These are phyloP conservation scores for Drosophila gaucha DNA, from an alignment of 2,888 invertebrate species.

Conservation along the genomic window DNA sequence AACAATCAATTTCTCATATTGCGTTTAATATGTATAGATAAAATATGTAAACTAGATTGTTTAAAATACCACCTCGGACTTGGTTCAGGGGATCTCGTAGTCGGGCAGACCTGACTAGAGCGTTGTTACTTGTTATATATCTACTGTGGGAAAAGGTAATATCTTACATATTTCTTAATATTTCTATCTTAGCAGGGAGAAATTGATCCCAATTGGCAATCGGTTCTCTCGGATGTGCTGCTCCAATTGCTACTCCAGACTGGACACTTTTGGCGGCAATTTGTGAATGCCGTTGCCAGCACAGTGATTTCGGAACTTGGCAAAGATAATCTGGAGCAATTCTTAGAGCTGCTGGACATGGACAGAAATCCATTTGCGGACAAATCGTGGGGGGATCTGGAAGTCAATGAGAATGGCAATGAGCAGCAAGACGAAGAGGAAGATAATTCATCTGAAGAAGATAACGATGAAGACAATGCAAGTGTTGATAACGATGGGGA, in stretches of 20 bases:
- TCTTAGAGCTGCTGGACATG: slow-evolving; percentile 51
- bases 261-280: slow-evolving; percentile 47
- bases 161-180: neutral
- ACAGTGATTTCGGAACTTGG: slow-evolving; percentile 39
- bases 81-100: no score
- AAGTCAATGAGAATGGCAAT: slow-evolving; percentile 7
- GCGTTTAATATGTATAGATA: no score
- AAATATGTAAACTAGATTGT: no score
- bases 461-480: neutral
- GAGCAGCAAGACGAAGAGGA: slow-evolving; percentile 3
- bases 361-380: slow-evolving; percentile 46
- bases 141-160: no score
- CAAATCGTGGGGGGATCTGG: slow-evolving; percentile 12
- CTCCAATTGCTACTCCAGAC: slow-evolving; percentile 53
- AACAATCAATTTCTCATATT: no score
- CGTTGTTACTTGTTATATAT: no score
- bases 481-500: neutral
- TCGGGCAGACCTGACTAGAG: no score
- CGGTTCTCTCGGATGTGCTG: slow-evolving; percentile 61
- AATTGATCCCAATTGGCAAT: slow-evolving; percentile 48
- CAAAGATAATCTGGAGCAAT: slow-evolving; percentile 45
- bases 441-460: slow-evolving; percentile 4
- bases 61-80: no score
- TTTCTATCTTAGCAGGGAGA: neutral
- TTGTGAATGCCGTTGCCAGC: slow-evolving; percentile 36